These are phyloP conservation scores for Dicranocentrus wangi DNA, from an alignment of 2,888 invertebrate genomes.

Conservation along the genomic window DNA sequence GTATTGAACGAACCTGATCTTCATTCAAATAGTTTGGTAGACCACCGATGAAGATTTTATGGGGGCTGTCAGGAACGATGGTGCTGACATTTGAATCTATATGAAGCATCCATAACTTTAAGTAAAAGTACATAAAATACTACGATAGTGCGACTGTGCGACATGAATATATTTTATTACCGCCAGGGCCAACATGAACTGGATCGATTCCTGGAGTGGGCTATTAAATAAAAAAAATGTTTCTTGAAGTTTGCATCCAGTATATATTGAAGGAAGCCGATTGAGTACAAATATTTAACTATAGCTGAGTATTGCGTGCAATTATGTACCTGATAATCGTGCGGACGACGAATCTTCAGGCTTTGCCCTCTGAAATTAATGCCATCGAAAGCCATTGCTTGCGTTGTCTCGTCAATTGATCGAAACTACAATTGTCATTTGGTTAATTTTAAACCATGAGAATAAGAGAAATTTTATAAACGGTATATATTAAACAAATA, in stretches of 20 bases:
- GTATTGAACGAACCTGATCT: conserved; percentile 91
- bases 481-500: too few relatives aligned
- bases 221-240: too few relatives aligned
- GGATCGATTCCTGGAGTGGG: conserved; percentile 91
- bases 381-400: conserved; percentile 99
- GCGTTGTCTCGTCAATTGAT: conserved; percentile 98
- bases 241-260: too few relatives aligned
- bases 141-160: background rate
- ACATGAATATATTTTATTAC: conserved; percentile 15
- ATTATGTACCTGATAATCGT: conserved; percentile 99
- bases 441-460: too few relatives aligned
- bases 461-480: too few relatives aligned
- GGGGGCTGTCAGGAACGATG: conserved; percentile 96
- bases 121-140: too few relatives aligned
- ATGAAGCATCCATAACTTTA: conserved; percentile 75
- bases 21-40: conserved; percentile 98
- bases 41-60: conserved; percentile 99
- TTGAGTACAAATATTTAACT: too few relatives aligned
- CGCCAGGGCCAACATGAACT: conserved; percentile 65
- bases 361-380: conserved; percentile 99
- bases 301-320: too few relatives aligned
- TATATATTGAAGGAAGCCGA: too few relatives aligned
- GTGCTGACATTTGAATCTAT: conserved; percentile 88
- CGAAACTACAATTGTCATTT: too few relatives aligned
- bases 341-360: conserved; percentile 96